phyloP scores from a whole-genome alignment of 2,888 invertebrate species.

The Caenorhabditis sp. region DNA sequence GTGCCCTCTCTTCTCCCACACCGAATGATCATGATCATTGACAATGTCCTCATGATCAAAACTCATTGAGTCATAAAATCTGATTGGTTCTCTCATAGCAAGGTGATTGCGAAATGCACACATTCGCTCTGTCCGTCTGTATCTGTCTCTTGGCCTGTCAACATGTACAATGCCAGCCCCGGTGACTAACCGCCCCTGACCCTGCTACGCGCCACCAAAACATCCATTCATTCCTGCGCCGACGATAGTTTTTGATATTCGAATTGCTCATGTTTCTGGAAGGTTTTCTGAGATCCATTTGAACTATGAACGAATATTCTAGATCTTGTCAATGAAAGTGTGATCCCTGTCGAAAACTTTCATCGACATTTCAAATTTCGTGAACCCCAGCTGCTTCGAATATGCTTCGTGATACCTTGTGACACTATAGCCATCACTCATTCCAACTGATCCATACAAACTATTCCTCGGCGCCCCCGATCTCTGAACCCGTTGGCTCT shows the following conservation, averaged over 20 bases:
- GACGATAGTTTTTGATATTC: not conserved
- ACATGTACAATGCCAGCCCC: slow-evolving; percentile 14
- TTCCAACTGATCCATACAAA: too few relatives aligned
- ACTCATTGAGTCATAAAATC: not conserved
- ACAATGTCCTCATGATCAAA: not conserved
- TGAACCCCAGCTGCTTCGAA: too few relatives aligned
- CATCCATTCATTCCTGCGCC: not conserved
- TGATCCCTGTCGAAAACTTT: too few relatives aligned
- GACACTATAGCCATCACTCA: too few relatives aligned
- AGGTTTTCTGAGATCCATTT: not conserved
- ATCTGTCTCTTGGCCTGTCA: slow-evolving; percentile 2
- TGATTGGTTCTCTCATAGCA: not conserved
- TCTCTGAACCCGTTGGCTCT: slow-evolving; percentile 10
- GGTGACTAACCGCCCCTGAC: slow-evolving; percentile 1
- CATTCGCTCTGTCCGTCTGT: not conserved
- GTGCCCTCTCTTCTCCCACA: too few relatives aligned
- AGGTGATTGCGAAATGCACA: slow-evolving; percentile 8
- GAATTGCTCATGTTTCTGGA: not conserved
- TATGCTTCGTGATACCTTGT: too few relatives aligned
- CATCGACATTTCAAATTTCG: too few relatives aligned
- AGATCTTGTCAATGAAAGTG: too few relatives aligned
- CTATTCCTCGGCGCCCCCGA: not conserved
- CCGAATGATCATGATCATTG: not conserved
- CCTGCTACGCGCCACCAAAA: not conserved
- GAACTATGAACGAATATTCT: too few relatives aligned